A percentile compares a stretch with the other conserved stretches of the same genome.
phyloP scores from a whole-genome alignment of 2,113 vertebrate genomes.

The Symphodus melops region DNA sequence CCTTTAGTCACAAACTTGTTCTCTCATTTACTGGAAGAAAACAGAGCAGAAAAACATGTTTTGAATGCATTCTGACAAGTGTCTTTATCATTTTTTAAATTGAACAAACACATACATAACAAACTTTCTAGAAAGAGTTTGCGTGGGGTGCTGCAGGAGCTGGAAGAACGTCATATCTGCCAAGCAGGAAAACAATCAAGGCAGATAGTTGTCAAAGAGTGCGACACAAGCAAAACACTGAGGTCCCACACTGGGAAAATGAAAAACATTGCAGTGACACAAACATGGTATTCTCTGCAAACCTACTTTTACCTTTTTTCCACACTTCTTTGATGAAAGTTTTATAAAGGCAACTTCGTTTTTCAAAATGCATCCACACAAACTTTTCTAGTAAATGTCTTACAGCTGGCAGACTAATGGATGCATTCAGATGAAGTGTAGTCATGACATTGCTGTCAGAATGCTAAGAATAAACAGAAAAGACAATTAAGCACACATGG shows the following conservation, averaged over 20 bases:
- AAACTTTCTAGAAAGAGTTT: slow-evolving; percentile 71
- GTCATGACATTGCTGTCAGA: background rate
- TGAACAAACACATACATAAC: slow-evolving; percentile 65
- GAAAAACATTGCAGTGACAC: slow-evolving; percentile 57
- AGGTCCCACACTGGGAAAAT: slow-evolving; percentile 66
- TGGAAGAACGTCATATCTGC: slow-evolving; percentile 66
- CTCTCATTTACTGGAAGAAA: slow-evolving; percentile 44
- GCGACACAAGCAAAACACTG: slow-evolving; percentile 64
- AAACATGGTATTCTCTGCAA: slow-evolving; percentile 44
- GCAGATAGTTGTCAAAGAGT: slow-evolving; percentile 68
- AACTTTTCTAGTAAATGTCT: slow-evolving; percentile 33
- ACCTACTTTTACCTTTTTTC: slow-evolving; percentile 21
- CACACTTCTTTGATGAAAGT: slow-evolving; percentile 22
- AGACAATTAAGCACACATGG: background rate
- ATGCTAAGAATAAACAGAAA: background rate
- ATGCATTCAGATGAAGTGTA: slow-evolving; percentile 20
- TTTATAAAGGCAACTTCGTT: slow-evolving; percentile 30
- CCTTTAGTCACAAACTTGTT: slow-evolving; percentile 61
- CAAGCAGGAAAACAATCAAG: slow-evolving; percentile 73
- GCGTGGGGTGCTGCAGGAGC: slow-evolving; percentile 51
- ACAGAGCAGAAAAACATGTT: slow-evolving; percentile 41
- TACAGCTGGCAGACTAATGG: slow-evolving; percentile 5
- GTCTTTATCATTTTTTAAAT: slow-evolving; percentile 26
- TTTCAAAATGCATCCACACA: slow-evolving; percentile 17
- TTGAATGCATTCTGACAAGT: slow-evolving; percentile 64